Conservation (phyloP, 2,797 vertebrate genomes). For the Necrosyrtes monachus region DNA sequence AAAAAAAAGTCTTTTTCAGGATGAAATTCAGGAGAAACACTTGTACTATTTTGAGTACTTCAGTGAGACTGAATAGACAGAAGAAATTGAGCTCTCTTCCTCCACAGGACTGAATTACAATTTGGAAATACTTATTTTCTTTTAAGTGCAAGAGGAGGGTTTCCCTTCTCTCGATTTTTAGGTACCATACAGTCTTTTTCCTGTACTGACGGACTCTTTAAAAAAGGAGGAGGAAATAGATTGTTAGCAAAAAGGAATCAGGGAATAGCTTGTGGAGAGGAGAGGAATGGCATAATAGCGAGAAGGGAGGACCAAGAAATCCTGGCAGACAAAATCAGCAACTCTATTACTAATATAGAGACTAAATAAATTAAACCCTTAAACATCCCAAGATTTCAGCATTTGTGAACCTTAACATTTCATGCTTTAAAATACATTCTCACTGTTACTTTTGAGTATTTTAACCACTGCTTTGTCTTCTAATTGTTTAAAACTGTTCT, state of each 20-base stretch:
- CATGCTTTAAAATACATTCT: background rate
- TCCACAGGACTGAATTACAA: background rate
- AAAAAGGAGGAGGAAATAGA: background rate
- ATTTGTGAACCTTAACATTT: rapidly evolving
- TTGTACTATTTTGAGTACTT: background rate
- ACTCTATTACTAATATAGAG: background rate
- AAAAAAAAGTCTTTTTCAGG: background rate
- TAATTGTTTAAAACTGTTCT: background rate
- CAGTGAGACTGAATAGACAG: background rate
- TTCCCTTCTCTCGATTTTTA: background rate
- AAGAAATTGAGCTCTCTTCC: background rate
- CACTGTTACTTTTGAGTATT: background rate
- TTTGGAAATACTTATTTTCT: background rate
- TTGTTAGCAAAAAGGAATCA: background rate
- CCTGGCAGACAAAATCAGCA: background rate
- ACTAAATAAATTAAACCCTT: background rate
- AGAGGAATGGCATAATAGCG: background rate
- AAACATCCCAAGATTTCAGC: rapidly evolving
- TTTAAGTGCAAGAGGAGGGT: background rate
- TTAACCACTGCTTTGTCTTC: background rate
- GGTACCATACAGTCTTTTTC: background rate
- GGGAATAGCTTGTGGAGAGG: background rate
- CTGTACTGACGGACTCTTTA: background rate
- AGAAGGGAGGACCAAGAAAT: background rate
- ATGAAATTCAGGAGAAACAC: background rate